Conservation (phyloP, 2,888 invertebrate species). For the Choristoneura rosaceana region DNA sequence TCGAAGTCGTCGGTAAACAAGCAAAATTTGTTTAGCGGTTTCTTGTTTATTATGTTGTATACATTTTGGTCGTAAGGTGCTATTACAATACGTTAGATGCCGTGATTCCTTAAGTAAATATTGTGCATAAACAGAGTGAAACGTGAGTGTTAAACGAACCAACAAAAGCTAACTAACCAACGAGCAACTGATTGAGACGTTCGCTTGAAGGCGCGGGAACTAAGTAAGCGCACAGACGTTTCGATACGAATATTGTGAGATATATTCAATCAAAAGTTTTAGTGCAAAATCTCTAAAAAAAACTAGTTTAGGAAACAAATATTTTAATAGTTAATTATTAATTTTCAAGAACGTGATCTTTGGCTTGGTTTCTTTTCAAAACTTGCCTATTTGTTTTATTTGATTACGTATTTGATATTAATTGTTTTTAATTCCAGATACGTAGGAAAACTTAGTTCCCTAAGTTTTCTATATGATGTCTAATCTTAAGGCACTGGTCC, state of each 20-base stretch:
- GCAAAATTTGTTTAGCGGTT: constrained; percentile 7
- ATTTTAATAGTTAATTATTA: too few relatives aligned
- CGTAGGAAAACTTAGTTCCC: too few relatives aligned
- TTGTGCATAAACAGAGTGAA: constrained; percentile 22
- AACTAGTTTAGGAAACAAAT: neutral
- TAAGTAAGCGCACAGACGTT: neutral
- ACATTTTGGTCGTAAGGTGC: constrained; percentile 10
- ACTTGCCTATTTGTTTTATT: too few relatives aligned
- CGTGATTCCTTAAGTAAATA: constrained; percentile 17
- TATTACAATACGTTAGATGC: neutral
- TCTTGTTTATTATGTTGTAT: constrained; percentile 2
- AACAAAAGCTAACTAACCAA: constrained; percentile 36
- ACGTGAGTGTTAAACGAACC: constrained; percentile 28
- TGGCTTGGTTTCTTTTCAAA: too few relatives aligned
- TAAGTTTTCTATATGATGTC: too few relatives aligned
- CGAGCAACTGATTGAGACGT: constrained; percentile 22
- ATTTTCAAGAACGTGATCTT: too few relatives aligned
- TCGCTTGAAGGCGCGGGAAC: neutral
- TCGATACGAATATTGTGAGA: neutral
- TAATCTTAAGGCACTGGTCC: too few relatives aligned
- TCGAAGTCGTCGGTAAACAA: neutral
- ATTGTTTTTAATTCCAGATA: too few relatives aligned
- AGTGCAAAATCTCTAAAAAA: neutral
- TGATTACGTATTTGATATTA: too few relatives aligned
- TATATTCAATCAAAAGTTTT: neutral